Base-by-base conservation (phyloP, 1,140 invertebrate species). In the Drosophila nasuta region DNA sequence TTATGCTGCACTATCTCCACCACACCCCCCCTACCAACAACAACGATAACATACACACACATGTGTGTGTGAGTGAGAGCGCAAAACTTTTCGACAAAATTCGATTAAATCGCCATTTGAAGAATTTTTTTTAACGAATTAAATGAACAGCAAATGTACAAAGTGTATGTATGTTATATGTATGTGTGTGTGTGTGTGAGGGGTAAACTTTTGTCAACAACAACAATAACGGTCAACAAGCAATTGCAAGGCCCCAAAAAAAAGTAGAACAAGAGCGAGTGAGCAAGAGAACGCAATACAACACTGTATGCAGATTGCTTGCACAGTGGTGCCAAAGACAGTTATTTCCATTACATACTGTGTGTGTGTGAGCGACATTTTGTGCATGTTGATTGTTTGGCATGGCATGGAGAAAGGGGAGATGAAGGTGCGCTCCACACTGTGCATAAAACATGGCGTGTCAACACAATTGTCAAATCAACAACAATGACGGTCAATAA, bases 401-500 rank as follows among this genome's bases (percentile, higher is more conserved):
- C 7, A 43, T 43, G n/a, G 4, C 11, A 51, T 43, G 7, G 35
- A 8, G 35, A 38, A 33, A 38, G 35, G 35, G 35, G 35, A 10
- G 35, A 38, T 2, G 8, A 10, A 38, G 35, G 35, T 38, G 35
- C 35, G 35, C 35, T 38, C 52, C 57, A 46, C 66, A 77, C 81
- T 66, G 74, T 80, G 77, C 81, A 79, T 74, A 58, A 71, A 72
- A 65, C 28, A 73, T 82, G 79, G 76, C 76, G 79, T 82, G 81
- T 66, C 69, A 74, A 76, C 67, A 76, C 67, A 75, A 81, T 68
- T 83, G 80, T 89, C 85, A 88, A 87, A 88, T 89, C 85, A 81
- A 83, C 83, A 83, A 78, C 77, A 87, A 87, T 80, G 85, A 89
- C 83, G 83, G 83, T 83, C 83, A 83, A 88, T 83, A 88, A 88